Evolutionary conservation across 2,888 invertebrate genomes (phyloP).

Genomic region (Ormyrus rosae): DNA sequence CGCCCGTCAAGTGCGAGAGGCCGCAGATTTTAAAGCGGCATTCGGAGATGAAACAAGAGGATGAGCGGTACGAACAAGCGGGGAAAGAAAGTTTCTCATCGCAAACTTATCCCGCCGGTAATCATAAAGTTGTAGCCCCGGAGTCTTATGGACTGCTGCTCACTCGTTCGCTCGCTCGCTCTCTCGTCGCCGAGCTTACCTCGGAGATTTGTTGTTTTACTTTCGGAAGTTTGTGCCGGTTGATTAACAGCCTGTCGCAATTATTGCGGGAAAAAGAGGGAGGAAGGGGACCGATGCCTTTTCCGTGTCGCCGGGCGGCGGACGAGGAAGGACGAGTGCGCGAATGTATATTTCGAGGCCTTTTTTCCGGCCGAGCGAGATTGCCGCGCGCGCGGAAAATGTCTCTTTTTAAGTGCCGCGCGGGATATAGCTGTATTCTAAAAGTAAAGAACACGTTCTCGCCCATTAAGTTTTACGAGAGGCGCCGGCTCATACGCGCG

Average conservation of each 20-base stretch:
- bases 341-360: not conserved
- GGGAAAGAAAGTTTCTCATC: constrained; percentile 36
- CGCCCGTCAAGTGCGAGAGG: constrained; percentile 9
- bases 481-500: constrained; percentile 36
- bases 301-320: not conserved
- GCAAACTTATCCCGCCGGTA: constrained; percentile 49
- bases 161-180: not conserved
- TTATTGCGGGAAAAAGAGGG: not conserved
- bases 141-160: constrained; percentile 21
- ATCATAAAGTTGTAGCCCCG: constrained; percentile 53
- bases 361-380: constrained; percentile 30
- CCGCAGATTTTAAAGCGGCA: constrained; percentile 23
- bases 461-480: constrained; percentile 57
- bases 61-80: not conserved
- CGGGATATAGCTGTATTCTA: constrained; percentile 37
- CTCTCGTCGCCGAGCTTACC: constrained; percentile 14
- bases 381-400: constrained; percentile 35
- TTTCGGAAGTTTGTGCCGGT: constrained; percentile 11
- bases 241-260: constrained; percentile 26
- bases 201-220: constrained; percentile 39
- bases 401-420: constrained; percentile 40
- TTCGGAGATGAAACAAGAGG: constrained; percentile 38
- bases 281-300: not conserved
- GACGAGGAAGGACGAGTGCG: not conserved
- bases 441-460: constrained; percentile 55